phyloP scores from a whole-genome alignment of 2,888 invertebrate species.

The Abrostola tripartita region DNA sequence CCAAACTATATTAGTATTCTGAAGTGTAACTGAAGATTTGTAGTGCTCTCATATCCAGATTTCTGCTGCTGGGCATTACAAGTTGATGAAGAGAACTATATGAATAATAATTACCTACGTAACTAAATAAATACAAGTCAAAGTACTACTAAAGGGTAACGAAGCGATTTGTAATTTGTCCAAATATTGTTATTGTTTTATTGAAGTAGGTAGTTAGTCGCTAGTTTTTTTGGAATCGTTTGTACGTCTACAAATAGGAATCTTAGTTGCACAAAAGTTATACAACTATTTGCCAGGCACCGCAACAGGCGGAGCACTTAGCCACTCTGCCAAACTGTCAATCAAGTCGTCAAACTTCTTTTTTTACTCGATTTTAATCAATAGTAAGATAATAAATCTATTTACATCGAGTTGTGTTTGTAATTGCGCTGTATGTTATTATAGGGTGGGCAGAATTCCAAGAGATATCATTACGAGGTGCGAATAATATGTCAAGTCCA shows the following conservation, averaged over 20 bases:
- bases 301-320: neutral
- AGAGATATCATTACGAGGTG: constrained; percentile 43
- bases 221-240: too few species aligned
- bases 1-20: constrained; percentile 56
- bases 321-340: neutral
- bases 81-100: constrained; percentile 5
- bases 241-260: too few species aligned
- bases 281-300: neutral
- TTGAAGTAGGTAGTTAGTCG: too few species aligned
- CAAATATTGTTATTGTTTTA: too few species aligned
- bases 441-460: constrained; percentile 50
- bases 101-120: too few species aligned
- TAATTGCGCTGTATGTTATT: constrained; percentile 38
- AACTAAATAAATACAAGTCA: too few species aligned
- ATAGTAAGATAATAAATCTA: constrained; percentile 2
- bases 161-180: too few species aligned
- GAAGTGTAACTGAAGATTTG: constrained; percentile 49
- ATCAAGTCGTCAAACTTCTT: neutral
- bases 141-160: too few species aligned
- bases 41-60: constrained; percentile 46
- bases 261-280: neutral
- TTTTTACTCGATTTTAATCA: constrained; percentile 1
- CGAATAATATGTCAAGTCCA: constrained; percentile 43
- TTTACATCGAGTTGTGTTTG: constrained; percentile 2
- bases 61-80: constrained; percentile 23